These are phyloP conservation scores for Globodera ellingtonae DNA, from an alignment of 1,140 invertebrate genomes.

Conservation along the genomic window DNA sequence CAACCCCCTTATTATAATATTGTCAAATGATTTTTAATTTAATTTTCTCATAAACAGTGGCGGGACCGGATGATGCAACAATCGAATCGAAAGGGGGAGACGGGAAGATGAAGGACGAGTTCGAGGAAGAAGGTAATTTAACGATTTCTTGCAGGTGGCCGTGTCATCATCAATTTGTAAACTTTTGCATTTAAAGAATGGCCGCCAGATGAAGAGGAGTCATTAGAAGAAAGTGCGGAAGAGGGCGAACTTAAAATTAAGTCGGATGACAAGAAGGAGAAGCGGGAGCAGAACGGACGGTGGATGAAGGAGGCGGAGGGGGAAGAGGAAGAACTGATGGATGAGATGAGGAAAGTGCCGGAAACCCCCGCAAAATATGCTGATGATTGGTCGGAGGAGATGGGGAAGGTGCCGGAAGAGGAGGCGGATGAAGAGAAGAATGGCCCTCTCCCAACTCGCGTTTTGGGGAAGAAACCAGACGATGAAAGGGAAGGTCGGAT, in stretches of 20 bases:
- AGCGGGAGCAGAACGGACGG: neutral
- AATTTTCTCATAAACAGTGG: no score
- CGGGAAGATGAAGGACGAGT: neutral
- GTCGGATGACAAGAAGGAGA: neutral
- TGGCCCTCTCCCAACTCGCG: neutral
- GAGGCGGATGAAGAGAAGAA: neutral
- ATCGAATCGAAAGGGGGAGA: neutral
- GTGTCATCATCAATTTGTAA: neutral
- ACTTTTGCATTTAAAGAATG: neutral
- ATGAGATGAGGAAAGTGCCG: neutral
- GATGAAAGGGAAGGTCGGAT: no score
- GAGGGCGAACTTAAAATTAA: neutral
- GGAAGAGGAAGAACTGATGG: neutral
- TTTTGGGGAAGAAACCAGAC: neutral
- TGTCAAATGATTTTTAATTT: no score
- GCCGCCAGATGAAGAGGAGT: neutral
- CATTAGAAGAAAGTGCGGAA: slow-evolving; percentile 5
- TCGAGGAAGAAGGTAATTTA: slow-evolving; percentile 10
- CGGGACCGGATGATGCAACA: slow-evolving; percentile 1
- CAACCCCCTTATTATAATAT: no score
- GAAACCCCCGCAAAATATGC: neutral
- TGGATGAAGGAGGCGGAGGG: neutral
- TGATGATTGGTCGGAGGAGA: neutral
- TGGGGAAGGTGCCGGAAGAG: neutral
- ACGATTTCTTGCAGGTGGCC: neutral